Evolutionary conservation across 2,888 invertebrate genomes (phyloP).

Genomic region (Patella pellucida): DNA sequence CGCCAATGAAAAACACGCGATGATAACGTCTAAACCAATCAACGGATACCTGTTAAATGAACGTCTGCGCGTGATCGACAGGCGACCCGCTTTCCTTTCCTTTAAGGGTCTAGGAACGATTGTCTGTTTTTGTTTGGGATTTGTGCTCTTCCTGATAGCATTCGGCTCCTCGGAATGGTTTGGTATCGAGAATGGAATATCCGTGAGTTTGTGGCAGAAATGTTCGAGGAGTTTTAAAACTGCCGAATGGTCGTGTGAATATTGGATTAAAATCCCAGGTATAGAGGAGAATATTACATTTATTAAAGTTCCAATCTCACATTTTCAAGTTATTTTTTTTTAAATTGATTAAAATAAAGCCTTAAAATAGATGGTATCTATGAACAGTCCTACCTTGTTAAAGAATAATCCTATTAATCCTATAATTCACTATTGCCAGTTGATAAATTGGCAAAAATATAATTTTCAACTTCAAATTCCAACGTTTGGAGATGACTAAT

Average conservation of each 20-base stretch:
- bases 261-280: constrained; percentile 37
- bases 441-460: too few relatives aligned
- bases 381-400: too few relatives aligned
- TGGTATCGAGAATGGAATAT: constrained; percentile 35
- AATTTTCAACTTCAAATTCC: too few relatives aligned
- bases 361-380: too few relatives aligned
- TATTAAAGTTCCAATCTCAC: too few relatives aligned
- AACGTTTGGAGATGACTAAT: too few relatives aligned
- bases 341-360: too few relatives aligned
- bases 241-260: constrained; percentile 33
- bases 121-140: constrained; percentile 35
- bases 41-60: constrained; percentile 2
- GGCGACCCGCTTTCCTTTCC: constrained; percentile 24
- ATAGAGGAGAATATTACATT: not conserved
- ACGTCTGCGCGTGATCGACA: not conserved
- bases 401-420: too few relatives aligned
- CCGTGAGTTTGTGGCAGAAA: constrained; percentile 37
- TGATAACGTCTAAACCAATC: constrained; percentile 5
- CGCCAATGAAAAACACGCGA: not conserved
- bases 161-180: constrained; percentile 43
- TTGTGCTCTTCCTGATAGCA: constrained; percentile 39
- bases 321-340: too few relatives aligned
- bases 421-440: too few relatives aligned
- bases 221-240: constrained; percentile 31
- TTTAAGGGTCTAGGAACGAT: constrained; percentile 33